These are phyloP conservation scores for Hetaerina americana DNA, from an alignment of 1,140 invertebrate genomes.

Conservation along the genomic window DNA sequence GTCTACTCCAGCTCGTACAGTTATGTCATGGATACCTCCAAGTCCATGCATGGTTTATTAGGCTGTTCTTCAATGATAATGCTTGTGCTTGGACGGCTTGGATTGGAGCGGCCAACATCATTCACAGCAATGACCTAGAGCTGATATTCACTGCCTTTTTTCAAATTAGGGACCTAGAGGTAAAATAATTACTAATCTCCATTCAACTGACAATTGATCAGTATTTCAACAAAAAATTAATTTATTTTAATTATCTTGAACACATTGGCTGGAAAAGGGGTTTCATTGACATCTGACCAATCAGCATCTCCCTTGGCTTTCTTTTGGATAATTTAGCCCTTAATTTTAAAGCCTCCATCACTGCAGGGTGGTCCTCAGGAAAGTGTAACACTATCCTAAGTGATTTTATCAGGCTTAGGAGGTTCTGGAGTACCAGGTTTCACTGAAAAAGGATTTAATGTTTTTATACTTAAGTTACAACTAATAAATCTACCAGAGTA, in stretches of 20 bases:
- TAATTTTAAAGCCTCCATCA: constrained; percentile 90
- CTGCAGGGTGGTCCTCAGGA: constrained; percentile 88
- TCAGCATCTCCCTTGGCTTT: constrained; percentile 70
- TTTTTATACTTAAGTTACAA: constrained; percentile 6
- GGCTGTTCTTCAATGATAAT: constrained; percentile 88
- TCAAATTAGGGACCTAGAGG: constrained; percentile 58
- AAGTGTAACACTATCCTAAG: constrained; percentile 86
- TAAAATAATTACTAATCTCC: too few relatives aligned
- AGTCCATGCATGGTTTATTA: constrained; percentile 89
- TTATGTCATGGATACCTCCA: constrained; percentile 86
- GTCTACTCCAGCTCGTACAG: constrained; percentile 91
- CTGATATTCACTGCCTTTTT: constrained; percentile 87
- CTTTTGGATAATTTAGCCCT: constrained; percentile 88
- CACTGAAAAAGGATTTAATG: constrained; percentile 35
- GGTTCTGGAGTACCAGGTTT: constrained; percentile 82
- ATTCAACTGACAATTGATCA: too few relatives aligned
- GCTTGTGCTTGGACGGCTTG: constrained; percentile 74
- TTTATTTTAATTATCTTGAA: constrained; percentile 61
- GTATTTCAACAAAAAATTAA: too few relatives aligned
- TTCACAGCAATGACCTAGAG: constrained; percentile 95
- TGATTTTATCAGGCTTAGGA: constrained; percentile 89
- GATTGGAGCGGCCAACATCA: constrained; percentile 82
- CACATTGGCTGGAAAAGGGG: constrained; percentile 58
- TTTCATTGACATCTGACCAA: constrained; percentile 72
- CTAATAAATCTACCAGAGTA: background rate